Evolutionary conservation across 37 sponge, comb jelly and placozoan genomes (phyloP).

Genomic region (Aphrocallistes beatrix): DNA sequence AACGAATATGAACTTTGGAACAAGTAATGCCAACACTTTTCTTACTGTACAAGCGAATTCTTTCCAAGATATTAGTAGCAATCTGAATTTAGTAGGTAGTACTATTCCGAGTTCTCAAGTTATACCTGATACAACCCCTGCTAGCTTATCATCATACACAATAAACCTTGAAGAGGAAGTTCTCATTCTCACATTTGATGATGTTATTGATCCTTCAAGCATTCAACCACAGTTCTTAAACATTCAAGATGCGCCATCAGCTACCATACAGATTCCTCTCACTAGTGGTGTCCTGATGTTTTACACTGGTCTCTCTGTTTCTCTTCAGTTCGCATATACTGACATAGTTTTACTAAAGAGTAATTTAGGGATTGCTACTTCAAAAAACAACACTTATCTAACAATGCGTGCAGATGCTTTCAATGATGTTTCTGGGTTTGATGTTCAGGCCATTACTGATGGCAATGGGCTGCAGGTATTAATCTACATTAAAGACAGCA

Average conservation of each 20-base stretch:
- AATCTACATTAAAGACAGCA: slow-evolving; percentile 32
- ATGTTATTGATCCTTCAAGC: slow-evolving; percentile 37
- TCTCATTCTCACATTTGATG: slow-evolving; percentile 60
- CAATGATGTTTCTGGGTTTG: slow-evolving; percentile 48
- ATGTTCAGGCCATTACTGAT: slow-evolving; percentile 76
- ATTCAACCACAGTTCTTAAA: not conserved
- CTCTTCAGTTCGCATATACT: not conserved
- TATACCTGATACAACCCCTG: slow-evolving; percentile 38
- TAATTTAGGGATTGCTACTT: slow-evolving; percentile 32
- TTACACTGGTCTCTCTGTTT: not conserved
- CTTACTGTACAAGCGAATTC: slow-evolving; percentile 34
- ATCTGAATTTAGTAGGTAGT: not conserved
- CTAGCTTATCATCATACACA: slow-evolving; percentile 38
- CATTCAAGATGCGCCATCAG: slow-evolving; percentile 20
- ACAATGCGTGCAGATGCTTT: slow-evolving; percentile 64
- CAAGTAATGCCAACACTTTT: slow-evolving; percentile 43
- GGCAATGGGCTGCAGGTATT: slow-evolving; percentile 44
- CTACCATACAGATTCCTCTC: not conserved
- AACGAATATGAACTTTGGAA: slow-evolving; percentile 19
- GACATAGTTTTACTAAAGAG: not conserved
- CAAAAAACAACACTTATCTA: slow-evolving; percentile 58
- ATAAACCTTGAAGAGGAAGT: slow-evolving; percentile 39
- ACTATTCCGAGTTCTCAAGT: not conserved
- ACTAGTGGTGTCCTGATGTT: slow-evolving; percentile 20
- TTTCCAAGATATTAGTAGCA: slow-evolving; percentile 37